These are phyloP conservation scores for Nanorana parkeri DNA, from an alignment of 2,113 vertebrate genomes.

Conservation along the genomic window DNA sequence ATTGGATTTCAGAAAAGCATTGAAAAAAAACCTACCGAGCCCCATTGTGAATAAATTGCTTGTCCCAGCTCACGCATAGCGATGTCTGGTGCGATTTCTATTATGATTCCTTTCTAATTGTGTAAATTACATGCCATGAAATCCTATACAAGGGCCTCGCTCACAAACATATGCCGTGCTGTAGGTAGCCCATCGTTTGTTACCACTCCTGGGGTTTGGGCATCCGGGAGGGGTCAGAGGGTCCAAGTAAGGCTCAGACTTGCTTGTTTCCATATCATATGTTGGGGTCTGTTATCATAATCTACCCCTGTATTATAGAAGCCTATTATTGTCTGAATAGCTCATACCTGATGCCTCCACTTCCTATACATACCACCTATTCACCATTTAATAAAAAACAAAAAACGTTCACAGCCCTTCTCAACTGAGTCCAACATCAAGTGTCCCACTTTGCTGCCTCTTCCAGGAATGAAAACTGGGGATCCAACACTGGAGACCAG, in stretches of 20 bases:
- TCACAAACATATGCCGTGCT: constrained; percentile 42
- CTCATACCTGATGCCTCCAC: no score
- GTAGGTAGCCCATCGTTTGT: constrained; percentile 40
- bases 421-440: no score
- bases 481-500: no score
- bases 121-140: constrained; percentile 53
- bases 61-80: constrained; percentile 34
- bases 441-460: no score
- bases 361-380: no score
- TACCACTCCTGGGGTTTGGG: fast-evolving
- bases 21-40: neutral
- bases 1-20: constrained; percentile 59
- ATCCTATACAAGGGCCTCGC: constrained; percentile 40
- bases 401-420: no score
- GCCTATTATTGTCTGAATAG: no score
- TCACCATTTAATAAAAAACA: no score
- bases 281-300: neutral
- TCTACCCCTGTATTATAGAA: no score
- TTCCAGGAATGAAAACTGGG: no score
- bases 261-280: constrained; percentile 46
- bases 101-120: constrained; percentile 59
- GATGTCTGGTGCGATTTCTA: constrained; percentile 39
- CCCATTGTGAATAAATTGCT: constrained; percentile 56
- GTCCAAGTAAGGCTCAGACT: neutral
- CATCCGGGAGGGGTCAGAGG: constrained; percentile 3